These are phyloP conservation scores for Rhynchopsitta pachyrhyncha DNA, from an alignment of 2,113 vertebrate genomes.

Conservation along the genomic window DNA sequence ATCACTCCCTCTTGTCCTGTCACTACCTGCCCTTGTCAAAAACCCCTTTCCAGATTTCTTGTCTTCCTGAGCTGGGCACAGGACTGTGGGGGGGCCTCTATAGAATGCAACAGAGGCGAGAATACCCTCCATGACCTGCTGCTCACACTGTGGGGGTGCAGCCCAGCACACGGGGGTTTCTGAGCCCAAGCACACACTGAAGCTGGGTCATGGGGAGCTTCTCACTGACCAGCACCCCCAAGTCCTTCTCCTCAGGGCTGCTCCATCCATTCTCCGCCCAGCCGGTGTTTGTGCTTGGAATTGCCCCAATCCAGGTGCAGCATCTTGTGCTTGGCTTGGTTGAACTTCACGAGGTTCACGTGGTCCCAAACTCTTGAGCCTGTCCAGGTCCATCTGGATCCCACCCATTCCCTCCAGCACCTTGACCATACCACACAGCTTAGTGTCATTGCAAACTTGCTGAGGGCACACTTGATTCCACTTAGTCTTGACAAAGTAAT, in stretches of 20 bases:
- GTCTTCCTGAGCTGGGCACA: neutral
- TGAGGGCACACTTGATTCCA: neutral
- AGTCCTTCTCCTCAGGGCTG: neutral
- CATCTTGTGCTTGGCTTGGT: neutral
- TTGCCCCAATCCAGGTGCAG: neutral
- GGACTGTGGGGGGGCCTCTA: neutral
- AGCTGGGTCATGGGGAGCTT: neutral
- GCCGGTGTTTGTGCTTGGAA: neutral
- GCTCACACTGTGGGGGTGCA: neutral
- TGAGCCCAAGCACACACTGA: neutral
- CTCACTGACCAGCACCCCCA: neutral
- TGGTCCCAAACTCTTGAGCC: neutral
- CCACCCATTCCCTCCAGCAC: neutral
- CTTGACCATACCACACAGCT: neutral
- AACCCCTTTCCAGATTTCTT: neutral
- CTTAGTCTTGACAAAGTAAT: neutral
- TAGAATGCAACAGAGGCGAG: neutral
- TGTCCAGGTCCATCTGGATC: neutral
- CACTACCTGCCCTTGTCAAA: neutral
- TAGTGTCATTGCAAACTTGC: neutral
- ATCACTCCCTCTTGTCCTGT: neutral
- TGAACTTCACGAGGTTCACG: neutral
- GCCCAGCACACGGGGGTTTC: neutral
- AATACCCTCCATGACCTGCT: neutral
- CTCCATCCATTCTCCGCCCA: neutral